phyloP scores from a whole-genome alignment of 2,113 vertebrate genomes.

The Thamnophis sirtalis region DNA sequence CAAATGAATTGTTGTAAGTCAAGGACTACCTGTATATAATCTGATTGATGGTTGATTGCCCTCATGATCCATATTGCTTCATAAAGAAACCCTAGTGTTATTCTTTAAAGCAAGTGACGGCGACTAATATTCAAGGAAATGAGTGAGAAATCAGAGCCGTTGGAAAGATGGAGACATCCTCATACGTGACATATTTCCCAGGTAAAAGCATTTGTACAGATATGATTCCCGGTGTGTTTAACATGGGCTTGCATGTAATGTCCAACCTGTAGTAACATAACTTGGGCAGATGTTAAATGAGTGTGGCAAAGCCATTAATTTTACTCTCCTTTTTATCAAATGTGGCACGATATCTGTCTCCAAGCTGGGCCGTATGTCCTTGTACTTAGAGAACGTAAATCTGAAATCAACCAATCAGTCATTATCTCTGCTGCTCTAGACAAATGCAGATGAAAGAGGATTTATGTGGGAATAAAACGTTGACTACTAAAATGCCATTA shows the following conservation, averaged over 20 bases:
- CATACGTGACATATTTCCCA: constrained; percentile 45
- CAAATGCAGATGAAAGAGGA: constrained; percentile 42
- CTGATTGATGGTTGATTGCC: neutral
- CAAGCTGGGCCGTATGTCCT: constrained; percentile 63
- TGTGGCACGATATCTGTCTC: constrained; percentile 53
- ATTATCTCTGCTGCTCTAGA: constrained; percentile 37
- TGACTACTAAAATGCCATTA: constrained; percentile 38
- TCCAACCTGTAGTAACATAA: constrained; percentile 63
- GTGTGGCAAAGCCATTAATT: constrained; percentile 62
- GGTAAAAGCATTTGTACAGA: constrained; percentile 54
- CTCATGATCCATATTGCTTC: neutral
- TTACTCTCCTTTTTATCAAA: constrained; percentile 68
- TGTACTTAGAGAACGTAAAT: constrained; percentile 59
- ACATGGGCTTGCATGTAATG: constrained; percentile 45
- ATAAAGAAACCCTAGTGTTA: neutral
- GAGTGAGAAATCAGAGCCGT: neutral
- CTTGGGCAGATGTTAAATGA: constrained; percentile 74
- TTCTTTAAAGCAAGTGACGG: neutral
- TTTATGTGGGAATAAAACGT: constrained; percentile 46
- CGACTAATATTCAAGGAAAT: neutral
- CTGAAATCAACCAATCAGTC: constrained; percentile 51
- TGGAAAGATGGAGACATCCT: neutral
- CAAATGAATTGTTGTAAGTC: neutral
- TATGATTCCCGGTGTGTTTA: constrained; percentile 48
- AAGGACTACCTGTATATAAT: neutral